These are phyloP conservation scores for Drosophila pullipes DNA, from an alignment of 2,888 invertebrate species.

Conservation along the genomic window DNA sequence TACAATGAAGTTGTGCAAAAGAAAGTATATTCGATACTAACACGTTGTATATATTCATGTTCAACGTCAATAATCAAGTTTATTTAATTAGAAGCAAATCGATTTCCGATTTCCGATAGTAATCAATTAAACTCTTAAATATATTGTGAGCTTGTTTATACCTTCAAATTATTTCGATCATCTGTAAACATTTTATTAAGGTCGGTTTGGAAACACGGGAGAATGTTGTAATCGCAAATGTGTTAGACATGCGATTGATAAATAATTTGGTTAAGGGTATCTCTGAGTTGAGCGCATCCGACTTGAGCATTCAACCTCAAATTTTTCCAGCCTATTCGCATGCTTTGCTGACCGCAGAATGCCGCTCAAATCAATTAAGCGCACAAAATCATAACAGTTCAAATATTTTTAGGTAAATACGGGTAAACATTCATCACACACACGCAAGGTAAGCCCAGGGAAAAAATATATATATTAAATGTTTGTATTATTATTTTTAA, in stretches of 20 bases:
- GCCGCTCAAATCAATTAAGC: conserved; percentile 66
- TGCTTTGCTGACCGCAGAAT: conserved; percentile 47
- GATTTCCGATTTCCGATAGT: not conserved
- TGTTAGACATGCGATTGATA: not conserved
- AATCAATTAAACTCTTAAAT: not conserved
- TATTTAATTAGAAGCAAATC: not conserved
- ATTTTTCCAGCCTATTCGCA: conserved; percentile 18
- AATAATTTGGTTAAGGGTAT: not conserved
- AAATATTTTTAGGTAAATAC: conserved; percentile 61
- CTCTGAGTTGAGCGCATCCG: not conserved
- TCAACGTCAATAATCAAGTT: not conserved
- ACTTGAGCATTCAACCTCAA: not conserved
- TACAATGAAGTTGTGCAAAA: not conserved
- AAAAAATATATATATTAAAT: conserved; percentile 5
- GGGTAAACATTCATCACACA: conserved; percentile 23
- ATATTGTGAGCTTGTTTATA: not conserved
- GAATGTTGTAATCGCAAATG: not conserved
- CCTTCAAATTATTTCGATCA: not conserved
- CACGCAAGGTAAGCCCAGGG: not conserved
- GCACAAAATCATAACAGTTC: conserved; percentile 59
- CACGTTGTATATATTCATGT: not conserved
- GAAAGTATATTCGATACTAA: not conserved
- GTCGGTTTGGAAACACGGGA: not conserved
- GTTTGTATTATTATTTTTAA: not conserved
- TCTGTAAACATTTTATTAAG: not conserved